Evolutionary conservation across 1,140 invertebrate genomes (phyloP).

Genomic region (Drosophila simulans): DNA sequence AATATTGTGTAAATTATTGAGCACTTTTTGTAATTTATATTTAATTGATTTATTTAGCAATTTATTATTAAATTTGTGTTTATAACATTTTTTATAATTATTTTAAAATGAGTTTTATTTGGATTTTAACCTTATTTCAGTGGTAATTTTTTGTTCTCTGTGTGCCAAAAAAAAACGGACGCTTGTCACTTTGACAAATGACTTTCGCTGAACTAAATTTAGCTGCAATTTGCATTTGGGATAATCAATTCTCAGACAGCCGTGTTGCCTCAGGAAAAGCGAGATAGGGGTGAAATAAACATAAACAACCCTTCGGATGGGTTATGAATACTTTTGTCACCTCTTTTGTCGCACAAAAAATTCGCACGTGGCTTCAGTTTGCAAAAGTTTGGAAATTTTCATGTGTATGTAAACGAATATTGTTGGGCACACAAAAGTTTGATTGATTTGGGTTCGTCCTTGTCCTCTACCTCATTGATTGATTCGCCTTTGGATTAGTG

Average conservation of each 20-base stretch:
- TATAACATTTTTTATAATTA: not conserved
- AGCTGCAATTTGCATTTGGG: conserved; percentile 74
- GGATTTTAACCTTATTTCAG: too few relatives aligned
- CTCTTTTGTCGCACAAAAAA: conserved; percentile 29
- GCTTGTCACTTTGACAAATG: conserved; percentile 56
- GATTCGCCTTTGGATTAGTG: conserved; percentile 77
- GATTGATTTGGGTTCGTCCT: conserved; percentile 76
- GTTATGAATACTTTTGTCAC: conserved; percentile 53
- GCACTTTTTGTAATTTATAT: too few relatives aligned
- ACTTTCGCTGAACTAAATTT: conserved; percentile 48
- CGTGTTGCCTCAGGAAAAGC: conserved; percentile 15
- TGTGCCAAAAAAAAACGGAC: conserved; percentile 8
- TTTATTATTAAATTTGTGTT: too few relatives aligned
- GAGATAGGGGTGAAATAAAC: conserved; percentile 8
- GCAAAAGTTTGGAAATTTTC: conserved; percentile 31
- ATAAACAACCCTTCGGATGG: conserved; percentile 23
- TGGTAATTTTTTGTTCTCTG: not conserved
- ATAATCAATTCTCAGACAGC: conserved; percentile 67
- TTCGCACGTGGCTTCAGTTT: conserved; percentile 35
- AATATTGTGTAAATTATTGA: too few relatives aligned
- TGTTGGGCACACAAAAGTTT: conserved; percentile 67
- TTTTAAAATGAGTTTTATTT: not conserved
- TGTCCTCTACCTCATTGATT: conserved; percentile 60
- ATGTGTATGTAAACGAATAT: conserved; percentile 59
- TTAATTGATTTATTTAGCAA: too few relatives aligned